Conservation (phyloP, 2,113 vertebrate genomes). For the Caloenas nicobarica region DNA sequence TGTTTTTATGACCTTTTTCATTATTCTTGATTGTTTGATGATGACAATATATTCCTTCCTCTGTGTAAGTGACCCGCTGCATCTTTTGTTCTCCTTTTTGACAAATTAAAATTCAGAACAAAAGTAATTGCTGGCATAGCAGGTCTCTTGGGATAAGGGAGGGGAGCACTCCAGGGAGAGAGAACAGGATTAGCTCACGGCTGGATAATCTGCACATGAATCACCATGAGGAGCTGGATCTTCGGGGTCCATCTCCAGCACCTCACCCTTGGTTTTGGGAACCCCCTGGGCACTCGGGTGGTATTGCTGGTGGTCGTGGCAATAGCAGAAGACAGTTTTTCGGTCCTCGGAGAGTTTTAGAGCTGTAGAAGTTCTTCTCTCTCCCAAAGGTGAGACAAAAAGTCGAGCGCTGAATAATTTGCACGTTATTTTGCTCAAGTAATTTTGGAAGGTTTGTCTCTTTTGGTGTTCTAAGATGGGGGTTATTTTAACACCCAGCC, state of each 20-base stretch:
- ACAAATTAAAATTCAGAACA: background rate
- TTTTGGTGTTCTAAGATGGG: background rate
- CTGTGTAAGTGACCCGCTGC: background rate
- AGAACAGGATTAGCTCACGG: background rate
- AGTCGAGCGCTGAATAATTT: background rate
- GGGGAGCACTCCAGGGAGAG: background rate
- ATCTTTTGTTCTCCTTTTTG: background rate
- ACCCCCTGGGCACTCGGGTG: rapidly evolving
- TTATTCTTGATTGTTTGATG: background rate
- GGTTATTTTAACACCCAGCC: background rate
- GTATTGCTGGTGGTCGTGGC: background rate
- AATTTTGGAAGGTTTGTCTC: background rate
- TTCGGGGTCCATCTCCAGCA: background rate
- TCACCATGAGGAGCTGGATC: background rate
- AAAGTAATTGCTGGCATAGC: background rate
- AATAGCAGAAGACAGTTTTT: background rate
- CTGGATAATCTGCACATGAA: background rate
- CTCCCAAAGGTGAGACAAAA: background rate
- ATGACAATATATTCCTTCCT: constrained; percentile 27
- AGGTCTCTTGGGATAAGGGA: background rate
- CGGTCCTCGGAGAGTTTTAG: background rate
- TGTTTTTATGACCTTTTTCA: constrained; percentile 43
- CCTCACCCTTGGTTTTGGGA: background rate
- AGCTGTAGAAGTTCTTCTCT: background rate
- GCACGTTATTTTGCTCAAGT: background rate